Conservation (phyloP, 1,140 invertebrate genomes). For the Drosophila melanica region DNA sequence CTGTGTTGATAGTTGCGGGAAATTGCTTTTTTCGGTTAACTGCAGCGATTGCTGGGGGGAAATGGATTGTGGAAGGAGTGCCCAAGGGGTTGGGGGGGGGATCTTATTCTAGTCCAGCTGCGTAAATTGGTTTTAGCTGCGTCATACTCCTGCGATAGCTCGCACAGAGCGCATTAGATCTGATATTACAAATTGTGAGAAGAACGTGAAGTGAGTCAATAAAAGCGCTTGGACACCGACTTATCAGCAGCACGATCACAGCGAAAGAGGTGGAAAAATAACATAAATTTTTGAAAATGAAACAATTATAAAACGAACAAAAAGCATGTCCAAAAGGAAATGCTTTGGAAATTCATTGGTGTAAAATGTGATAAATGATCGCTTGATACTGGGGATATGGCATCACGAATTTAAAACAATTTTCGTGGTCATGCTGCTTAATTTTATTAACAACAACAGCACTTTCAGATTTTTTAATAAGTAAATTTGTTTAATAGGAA, state of each 20-base stretch:
- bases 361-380: constrained; percentile 11
- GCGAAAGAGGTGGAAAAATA: not conserved
- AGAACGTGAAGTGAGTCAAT: constrained; percentile 24
- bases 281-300: not conserved
- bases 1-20: constrained; percentile 56
- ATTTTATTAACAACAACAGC: not conserved
- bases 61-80: not conserved
- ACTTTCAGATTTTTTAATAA: not conserved
- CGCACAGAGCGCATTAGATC: constrained; percentile 14
- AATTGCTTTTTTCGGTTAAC: constrained; percentile 57
- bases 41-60: constrained; percentile 26
- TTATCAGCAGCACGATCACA: constrained; percentile 44
- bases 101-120: constrained; percentile 32
- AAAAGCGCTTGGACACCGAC: constrained; percentile 9
- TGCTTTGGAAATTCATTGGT: constrained; percentile 3
- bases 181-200: constrained; percentile 18
- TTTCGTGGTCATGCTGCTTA: not conserved
- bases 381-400: not conserved
- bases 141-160: constrained; percentile 26
- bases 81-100: not conserved
- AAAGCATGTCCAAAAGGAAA: constrained; percentile 4
- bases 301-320: constrained; percentile 15
- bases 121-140: constrained; percentile 40
- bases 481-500: not conserved
- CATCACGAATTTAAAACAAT: not conserved